Base-by-base conservation (phyloP, 1,140 invertebrate genomes). In the Arctopsyche grandis region DNA sequence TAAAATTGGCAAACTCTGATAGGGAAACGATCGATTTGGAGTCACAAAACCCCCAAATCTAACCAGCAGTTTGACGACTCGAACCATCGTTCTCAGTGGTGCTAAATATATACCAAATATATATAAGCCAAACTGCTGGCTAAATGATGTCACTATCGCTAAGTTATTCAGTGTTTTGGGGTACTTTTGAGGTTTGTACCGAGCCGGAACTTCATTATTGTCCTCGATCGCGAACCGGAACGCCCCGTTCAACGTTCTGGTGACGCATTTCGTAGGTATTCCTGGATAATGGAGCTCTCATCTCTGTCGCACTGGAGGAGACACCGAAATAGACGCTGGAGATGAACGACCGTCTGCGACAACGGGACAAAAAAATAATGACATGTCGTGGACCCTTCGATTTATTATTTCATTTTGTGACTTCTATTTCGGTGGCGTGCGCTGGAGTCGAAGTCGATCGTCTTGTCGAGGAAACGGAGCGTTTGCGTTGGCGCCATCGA, bases 291-390 rank as follows among this genome's bases (percentile, higher is more conserved):
- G 12, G 70, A 38, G 9, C 46, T 46, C 38, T 12, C 16, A 52
- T 52, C 48, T 16, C 48, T n/a, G n/a, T 52, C 16, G 16, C 48
- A 14, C 16, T 52, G 46, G 38, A 19, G 44, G 70, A 74, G 19
- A 52, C 16, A 22, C 16, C n/a, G 22, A 52, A 24, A 26, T 70
- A 74, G 38, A 74, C 16, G 16, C 46, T 46, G 70, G 63, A 60
- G 75, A 77, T 69, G 75, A 77, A 77, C 75, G 75, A 77, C 58
- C 75, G 75, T 77, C 75, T 77, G 75, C 58, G 75, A 77, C 75
- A 77, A 69, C 26, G 58, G 12, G 75, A 77, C n/a, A 44, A 66
- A 77, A 77, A 19, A 77, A 77, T 48, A 75, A 75, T 75, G 44
- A 63, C 21, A 26, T 19, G 14, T 63, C 73, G 19, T 56, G 22